A percentile compares a stretch with the other conserved stretches of the same genome.
Evolutionary conservation across 2,888 invertebrate genomes (phyloP).

Genomic region (Microctonus hyperodae): DNA sequence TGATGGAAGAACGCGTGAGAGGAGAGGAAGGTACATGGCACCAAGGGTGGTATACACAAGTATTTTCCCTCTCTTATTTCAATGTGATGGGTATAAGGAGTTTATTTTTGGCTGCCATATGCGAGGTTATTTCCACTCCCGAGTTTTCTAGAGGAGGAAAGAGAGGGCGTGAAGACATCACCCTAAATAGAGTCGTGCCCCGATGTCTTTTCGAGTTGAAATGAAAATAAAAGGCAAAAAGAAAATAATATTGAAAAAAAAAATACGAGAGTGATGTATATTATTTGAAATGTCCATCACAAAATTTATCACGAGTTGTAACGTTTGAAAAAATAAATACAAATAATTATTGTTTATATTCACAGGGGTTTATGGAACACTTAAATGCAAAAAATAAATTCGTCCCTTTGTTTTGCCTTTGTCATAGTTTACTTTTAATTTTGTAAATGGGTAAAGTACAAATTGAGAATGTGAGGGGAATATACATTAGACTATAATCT

Average conservation of each 20-base stretch:
- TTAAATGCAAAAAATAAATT: too few species aligned
- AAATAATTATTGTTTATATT: not conserved
- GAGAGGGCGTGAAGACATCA: conserved; percentile 38
- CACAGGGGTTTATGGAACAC: not conserved
- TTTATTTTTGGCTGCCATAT: conserved; percentile 63
- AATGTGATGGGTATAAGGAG: conserved; percentile 57
- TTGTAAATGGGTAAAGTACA: conserved; percentile 6
- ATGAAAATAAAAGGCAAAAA: conserved; percentile 1
- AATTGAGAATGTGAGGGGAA: not conserved
- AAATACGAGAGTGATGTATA: not conserved
- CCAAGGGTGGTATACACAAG: conserved; percentile 26
- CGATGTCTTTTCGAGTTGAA: conserved; percentile 33
- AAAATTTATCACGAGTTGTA: not conserved
- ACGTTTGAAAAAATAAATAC: not conserved
- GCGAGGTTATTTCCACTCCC: conserved; percentile 60
- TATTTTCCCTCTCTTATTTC: conserved; percentile 31
- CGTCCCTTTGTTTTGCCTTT: not conserved
- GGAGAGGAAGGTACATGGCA: conserved; percentile 14
- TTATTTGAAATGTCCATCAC: not conserved
- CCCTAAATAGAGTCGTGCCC: conserved; percentile 52
- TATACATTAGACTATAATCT: conserved; percentile 35
- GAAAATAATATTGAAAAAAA: not conserved
- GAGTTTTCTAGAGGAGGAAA: conserved; percentile 23
- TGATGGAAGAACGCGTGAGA: conserved; percentile 13
- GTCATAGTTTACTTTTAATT: conserved; percentile 1